Percentiles rank a stretch among this genome's conserved stretches.
Evolutionary conservation across 2,888 invertebrate species (phyloP).

Genomic region (Xestobium rufovillosum): DNA sequence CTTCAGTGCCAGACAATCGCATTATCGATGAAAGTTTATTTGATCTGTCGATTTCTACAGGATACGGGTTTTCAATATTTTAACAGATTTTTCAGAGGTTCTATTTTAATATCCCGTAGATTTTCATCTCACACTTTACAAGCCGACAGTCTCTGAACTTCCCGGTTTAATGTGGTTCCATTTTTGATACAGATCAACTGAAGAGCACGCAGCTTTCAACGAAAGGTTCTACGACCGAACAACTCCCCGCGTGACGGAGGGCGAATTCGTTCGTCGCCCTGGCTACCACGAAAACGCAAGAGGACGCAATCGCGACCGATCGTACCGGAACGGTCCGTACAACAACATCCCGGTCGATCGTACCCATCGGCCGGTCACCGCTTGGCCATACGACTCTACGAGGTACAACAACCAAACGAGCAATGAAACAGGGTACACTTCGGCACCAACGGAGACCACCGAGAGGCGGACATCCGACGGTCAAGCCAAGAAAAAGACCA

Average conservation of each 20-base stretch:
- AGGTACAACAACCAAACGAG: conserved; percentile 35
- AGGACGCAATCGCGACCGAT: conserved; percentile 41
- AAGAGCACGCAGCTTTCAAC: conserved; percentile 46
- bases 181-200: conserved; percentile 42
- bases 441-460: conserved; percentile 35
- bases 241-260: conserved; percentile 30
- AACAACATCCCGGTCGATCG: conserved; percentile 36
- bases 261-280: conserved; percentile 31
- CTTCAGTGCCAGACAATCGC: no score
- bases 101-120: no score
- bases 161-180: no score
- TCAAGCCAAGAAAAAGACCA: conserved; percentile 36
- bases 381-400: conserved; percentile 47
- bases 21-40: no score
- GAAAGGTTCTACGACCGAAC: conserved; percentile 50
- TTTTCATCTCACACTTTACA: no score
- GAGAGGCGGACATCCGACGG: conserved; percentile 27
- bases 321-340: conserved; percentile 45
- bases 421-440: conserved; percentile 41
- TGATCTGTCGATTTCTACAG: no score
- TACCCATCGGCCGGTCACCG: conserved; percentile 44
- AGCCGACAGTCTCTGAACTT: no score
- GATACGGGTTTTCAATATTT: no score
- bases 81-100: no score
- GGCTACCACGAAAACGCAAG: conserved; percentile 42